Percentiles rank a stretch among this genome's conserved stretches.
Evolutionary conservation across 2,888 invertebrate species (phyloP).

Genomic region (Patella depressa): DNA sequence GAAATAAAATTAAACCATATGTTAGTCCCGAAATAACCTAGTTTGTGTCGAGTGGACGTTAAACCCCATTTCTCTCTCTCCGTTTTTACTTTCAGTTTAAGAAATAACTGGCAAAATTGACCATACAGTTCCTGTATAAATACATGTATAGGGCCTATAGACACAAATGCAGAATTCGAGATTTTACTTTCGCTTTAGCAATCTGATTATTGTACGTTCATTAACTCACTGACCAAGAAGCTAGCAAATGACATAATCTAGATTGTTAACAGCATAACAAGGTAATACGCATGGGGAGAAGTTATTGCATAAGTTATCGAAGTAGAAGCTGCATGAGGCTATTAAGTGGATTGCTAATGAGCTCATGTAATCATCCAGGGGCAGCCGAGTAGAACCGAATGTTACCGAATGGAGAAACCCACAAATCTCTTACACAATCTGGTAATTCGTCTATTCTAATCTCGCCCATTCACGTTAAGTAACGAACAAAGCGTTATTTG

Average conservation of each 20-base stretch:
- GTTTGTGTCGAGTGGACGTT: too few relatives aligned
- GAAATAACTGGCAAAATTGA: too few relatives aligned
- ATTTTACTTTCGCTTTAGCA: conserved; percentile 7
- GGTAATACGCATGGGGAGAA: not conserved
- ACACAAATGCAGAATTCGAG: too few relatives aligned
- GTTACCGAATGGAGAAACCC: not conserved
- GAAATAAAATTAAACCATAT: too few relatives aligned
- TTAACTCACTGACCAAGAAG: not conserved
- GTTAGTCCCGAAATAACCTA: too few relatives aligned
- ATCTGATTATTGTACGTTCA: not conserved
- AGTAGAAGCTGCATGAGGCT: not conserved
- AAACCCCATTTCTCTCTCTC: too few relatives aligned
- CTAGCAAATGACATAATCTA: not conserved
- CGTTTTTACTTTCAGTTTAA: too few relatives aligned
- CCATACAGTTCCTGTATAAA: too few relatives aligned
- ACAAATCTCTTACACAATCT: not conserved
- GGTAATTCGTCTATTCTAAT: conserved; percentile 4
- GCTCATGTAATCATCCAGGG: not conserved
- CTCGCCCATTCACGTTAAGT: conserved; percentile 4
- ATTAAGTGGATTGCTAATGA: conserved; percentile 8
- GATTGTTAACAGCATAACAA: not conserved
- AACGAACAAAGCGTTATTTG: conserved; percentile 10
- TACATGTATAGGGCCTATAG: too few relatives aligned
- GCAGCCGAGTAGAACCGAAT: conserved; percentile 3
- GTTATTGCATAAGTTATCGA: not conserved